phyloP scores from a whole-genome alignment of 2,797 vertebrate genomes.

The Momotus momota region DNA sequence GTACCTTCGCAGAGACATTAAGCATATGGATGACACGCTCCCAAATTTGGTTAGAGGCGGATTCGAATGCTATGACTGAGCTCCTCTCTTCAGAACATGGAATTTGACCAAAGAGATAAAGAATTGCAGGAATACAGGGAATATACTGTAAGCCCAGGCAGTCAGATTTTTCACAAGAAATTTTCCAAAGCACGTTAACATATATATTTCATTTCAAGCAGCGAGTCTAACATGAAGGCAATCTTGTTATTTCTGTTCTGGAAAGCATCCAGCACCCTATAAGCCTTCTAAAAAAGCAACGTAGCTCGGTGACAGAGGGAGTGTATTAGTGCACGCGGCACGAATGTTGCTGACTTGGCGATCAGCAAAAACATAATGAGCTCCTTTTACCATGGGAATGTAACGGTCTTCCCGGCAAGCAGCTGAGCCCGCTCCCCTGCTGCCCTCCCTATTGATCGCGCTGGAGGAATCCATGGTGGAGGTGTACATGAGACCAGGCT shows the following conservation, averaged over 20 bases:
- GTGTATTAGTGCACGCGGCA: not conserved
- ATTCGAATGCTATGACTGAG: not conserved
- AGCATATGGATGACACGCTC: slow-evolving; percentile 15
- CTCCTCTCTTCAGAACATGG: not conserved
- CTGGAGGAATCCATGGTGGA: not conserved
- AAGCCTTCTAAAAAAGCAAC: slow-evolving; percentile 34
- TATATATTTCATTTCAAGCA: slow-evolving; percentile 23
- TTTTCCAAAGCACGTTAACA: slow-evolving; percentile 24
- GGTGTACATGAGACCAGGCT: not conserved
- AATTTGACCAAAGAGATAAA: slow-evolving; percentile 30
- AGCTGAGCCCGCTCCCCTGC: not conserved
- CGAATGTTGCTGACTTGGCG: slow-evolving; percentile 38
- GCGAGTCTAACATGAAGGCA: not conserved
- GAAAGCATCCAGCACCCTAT: slow-evolving; percentile 42
- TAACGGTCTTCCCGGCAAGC: slow-evolving; percentile 5
- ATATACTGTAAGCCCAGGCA: not conserved
- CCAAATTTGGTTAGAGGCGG: slow-evolving; percentile 57
- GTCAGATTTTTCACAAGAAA: slow-evolving; percentile 1
- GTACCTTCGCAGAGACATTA: slow-evolving; percentile 22
- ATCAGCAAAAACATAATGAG: slow-evolving; percentile 14
- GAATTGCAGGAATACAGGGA: not conserved
- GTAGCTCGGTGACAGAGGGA: not conserved
- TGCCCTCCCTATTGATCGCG: not conserved
- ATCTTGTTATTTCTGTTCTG: slow-evolving; percentile 67
- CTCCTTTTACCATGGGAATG: slow-evolving; percentile 1